phyloP scores from a whole-genome alignment of 2,888 invertebrate species.

The Drosophila diplacantha region DNA sequence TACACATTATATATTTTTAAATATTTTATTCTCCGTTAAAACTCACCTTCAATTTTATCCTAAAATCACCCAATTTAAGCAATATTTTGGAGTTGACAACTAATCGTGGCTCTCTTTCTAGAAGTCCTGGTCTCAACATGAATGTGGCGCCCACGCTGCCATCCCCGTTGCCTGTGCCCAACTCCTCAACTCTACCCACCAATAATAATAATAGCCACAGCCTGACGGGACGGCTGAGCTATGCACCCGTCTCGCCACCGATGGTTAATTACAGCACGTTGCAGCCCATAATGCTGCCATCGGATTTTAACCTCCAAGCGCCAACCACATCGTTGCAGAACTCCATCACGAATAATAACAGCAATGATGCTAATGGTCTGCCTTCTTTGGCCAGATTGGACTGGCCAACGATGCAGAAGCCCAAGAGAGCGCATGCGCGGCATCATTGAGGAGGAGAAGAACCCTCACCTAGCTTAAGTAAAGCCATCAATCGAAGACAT shows the following conservation, averaged over 20 bases:
- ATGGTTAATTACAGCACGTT: conserved; percentile 54
- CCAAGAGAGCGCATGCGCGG: conserved; percentile 57
- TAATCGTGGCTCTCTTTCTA: conserved; percentile 38
- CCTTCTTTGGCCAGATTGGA: conserved; percentile 58
- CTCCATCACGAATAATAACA: conserved; percentile 25
- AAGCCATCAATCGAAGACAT: conserved; percentile 38
- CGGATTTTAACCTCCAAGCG: conserved; percentile 61
- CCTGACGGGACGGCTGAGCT: conserved; percentile 49
- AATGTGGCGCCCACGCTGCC: conserved; percentile 40
- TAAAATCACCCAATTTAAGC: conserved; percentile 10
- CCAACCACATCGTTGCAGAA: conserved; percentile 47
- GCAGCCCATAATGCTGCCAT: conserved; percentile 56
- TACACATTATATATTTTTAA: neutral
- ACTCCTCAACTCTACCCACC: conserved; percentile 48
- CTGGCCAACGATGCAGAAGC: conserved; percentile 60
- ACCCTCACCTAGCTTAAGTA: conserved; percentile 5
- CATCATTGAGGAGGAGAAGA: conserved; percentile 52
- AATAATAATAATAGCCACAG: conserved; percentile 46
- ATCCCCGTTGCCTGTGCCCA: conserved; percentile 39
- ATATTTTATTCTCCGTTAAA: neutral
- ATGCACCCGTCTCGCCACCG: conserved; percentile 45
- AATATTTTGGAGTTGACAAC: neutral
- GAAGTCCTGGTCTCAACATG: conserved; percentile 44
- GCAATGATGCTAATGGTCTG: conserved; percentile 38
- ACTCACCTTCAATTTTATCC: conserved; percentile 22